Percentiles rank a stretch among this genome's conserved stretches.
These are phyloP conservation scores for Rousettus madagascariensis DNA, from an alignment of 2,797 vertebrate species.

Conservation along the genomic window DNA sequence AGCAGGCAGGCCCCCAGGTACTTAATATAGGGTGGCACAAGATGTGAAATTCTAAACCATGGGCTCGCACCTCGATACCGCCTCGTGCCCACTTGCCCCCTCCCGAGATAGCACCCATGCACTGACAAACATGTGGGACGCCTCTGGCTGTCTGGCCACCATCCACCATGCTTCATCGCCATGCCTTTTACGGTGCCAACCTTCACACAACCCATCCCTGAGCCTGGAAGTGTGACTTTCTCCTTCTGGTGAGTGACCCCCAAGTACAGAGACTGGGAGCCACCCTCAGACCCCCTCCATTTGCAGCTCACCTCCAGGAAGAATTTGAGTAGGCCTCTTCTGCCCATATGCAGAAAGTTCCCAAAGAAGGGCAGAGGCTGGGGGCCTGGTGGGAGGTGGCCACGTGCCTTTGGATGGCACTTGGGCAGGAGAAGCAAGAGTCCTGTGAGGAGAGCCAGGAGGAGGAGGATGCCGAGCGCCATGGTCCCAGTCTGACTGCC, in stretches of 20 bases:
- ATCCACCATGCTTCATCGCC: neutral
- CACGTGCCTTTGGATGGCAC: neutral
- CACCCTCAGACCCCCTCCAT: accelerated
- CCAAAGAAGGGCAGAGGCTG: conserved; percentile 79
- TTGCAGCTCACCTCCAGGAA: conserved; percentile 40
- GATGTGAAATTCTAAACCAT: neutral
- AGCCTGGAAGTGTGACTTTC: neutral
- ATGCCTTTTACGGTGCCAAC: accelerated
- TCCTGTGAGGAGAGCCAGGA: neutral
- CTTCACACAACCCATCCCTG: neutral
- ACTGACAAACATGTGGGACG: accelerated
- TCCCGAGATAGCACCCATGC: neutral
- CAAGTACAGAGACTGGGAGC: accelerated
- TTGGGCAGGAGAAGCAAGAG: conserved; percentile 51
- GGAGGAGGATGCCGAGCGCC: conserved; percentile 29
- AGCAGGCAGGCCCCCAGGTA: neutral
- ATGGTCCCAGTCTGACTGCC: neutral
- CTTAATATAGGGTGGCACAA: accelerated
- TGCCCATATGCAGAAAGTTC: conserved; percentile 81
- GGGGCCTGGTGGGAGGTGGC: conserved; percentile 80
- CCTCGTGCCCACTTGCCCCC: accelerated
- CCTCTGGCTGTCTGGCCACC: too few species aligned
- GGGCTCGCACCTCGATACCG: accelerated
- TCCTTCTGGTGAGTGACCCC: neutral
- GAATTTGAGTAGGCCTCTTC: conserved; percentile 59